Base-by-base conservation (phyloP, 2,888 invertebrate genomes). In the Campopleginae sp. region DNA sequence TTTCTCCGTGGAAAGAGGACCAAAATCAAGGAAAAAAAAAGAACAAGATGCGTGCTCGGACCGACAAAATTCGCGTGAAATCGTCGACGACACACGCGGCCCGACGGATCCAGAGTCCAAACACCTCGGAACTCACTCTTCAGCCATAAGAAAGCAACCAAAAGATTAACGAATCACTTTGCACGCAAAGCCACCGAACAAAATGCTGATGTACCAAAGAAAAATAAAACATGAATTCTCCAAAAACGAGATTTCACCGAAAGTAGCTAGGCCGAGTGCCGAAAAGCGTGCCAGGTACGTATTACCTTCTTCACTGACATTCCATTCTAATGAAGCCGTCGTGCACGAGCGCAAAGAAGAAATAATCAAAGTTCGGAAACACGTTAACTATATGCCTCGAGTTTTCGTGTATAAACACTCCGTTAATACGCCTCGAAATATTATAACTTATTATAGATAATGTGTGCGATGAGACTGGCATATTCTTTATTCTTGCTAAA, bases 301-400 rank as follows among this genome's bases (percentile, higher is more conserved):
- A 81, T 85, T 84, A 83, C 79, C 70, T 77, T 83, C 74, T 68
- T 85, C 81, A 71, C 80, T 68, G 84, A 86, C 87, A 90, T 90
- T 88, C 89, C 87, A 77, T 80, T 65, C 82, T 90, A 90, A 91
- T 89, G 89, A 91, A 91, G 88, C 80, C 88, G 85, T 88, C 85
- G 80, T 14, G 51, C 68, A 44, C 46, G 23, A 61, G 38, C 31
- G 58, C 23, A 54, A 70, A 31, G 10, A 66, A 66, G 68, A 19
- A 72, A 44, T 70, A 72, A 44, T 70, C 48, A 33, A 78, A 70
- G 44, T 78, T 78, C 44, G 58, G 33, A 19, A 78, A 78, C 72
- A 44, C 48, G 66, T 33, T 38, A 74, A 85, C 19, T 65, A 77
- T 79, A 77, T 76, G 83, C 68, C 66, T 19, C 63, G 44, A 68